Base-by-base conservation (phyloP, 1,140 invertebrate genomes). In the Drosophila elegans region DNA sequence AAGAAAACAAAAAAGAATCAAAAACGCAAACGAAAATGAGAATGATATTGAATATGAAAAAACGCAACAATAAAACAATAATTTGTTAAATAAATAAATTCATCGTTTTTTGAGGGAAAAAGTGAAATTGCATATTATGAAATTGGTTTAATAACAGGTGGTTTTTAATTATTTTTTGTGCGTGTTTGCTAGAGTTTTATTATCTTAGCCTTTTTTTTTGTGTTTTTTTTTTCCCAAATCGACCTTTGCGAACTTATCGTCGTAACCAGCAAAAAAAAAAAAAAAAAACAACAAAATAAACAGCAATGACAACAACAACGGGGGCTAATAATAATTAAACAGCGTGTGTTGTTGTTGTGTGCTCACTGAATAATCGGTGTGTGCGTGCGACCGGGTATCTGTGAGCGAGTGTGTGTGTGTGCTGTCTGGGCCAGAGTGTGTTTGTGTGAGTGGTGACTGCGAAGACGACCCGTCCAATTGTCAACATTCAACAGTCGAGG, bases 241-340 rank as follows among this genome's bases (percentile, higher is more conserved):
- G 81, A 84, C 81, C 81, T 84, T 85, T 84, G 73, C 68, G 73
- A 74, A 85, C 82, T 69, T 85, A 80, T 77, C 78, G 77, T 83
- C 80, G 76, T 83, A 83, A 83, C 74, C 45, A 78, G 67, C 46
- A 53, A 55, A 56, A 61, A 67, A 7, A 49, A 49, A 32, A 32
- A 16, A 32, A 13, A 13, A 44, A 44, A 49, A n/a, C n/a, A n/a
- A n/a, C n/a, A n/a, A n/a, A n/a, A n/a, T n/a, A 16, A 49, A 13
- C 7, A 57, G 57, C 66, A 59, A 36, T 27, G 39, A 39, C 61
- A 69, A 13, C 72, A 59, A 56, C 66, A 81, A 72, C 54, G 45
- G 55, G 21, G 56, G 72, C 80, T 84, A 83, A 84, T 79, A 79
- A 84, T 83, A 84, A 80, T 83, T 85, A 84, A 83, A 76, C 64